These are phyloP conservation scores for Corticium candelabrum DNA, from an alignment of 37 sponge, comb jelly and placozoan species.

Conservation along the genomic window DNA sequence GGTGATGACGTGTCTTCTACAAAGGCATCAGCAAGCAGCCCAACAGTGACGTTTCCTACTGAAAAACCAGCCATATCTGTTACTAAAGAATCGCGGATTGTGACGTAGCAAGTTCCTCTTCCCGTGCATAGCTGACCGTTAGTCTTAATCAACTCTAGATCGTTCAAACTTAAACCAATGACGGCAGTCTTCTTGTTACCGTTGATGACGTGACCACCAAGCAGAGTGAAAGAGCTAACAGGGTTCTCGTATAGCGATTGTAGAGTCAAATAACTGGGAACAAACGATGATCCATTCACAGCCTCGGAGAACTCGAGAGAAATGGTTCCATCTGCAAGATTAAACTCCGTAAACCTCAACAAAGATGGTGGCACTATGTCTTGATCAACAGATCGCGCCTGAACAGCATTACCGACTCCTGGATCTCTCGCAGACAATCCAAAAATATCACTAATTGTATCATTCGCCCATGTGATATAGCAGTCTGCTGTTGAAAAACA, in stretches of 20 bases:
- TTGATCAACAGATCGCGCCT: constrained; percentile 14
- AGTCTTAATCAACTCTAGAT: constrained; percentile 39
- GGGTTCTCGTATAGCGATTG: constrained; percentile 66
- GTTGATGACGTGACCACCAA: constrained; percentile 35
- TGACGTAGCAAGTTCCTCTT: constrained; percentile 85
- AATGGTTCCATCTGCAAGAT: constrained; percentile 34
- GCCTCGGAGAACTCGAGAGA: constrained; percentile 64
- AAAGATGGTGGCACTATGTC: constrained; percentile 47
- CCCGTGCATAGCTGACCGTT: constrained; percentile 68
- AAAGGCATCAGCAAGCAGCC: constrained; percentile 7
- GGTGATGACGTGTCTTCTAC: constrained; percentile 9
- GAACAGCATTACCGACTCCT: constrained; percentile 9
- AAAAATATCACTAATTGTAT: constrained; percentile 53
- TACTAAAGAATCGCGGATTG: constrained; percentile 24
- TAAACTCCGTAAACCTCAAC: constrained; percentile 46
- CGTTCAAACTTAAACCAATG: constrained; percentile 31
- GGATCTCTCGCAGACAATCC: constrained; percentile 16
- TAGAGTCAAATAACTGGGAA: constrained; percentile 32
- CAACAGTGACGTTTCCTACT: not conserved
- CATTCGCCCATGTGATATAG: constrained; percentile 53
- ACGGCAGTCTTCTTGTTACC: constrained; percentile 23
- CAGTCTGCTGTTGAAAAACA: constrained; percentile 43
- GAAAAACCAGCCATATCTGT: constrained; percentile 27
- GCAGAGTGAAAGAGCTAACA: constrained; percentile 32
- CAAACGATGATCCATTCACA: constrained; percentile 38